A percentile compares a stretch with the other conserved stretches of the same genome.
Conservation (phyloP, 2,888 invertebrate species). For the Stictocephala bisonia region DNA sequence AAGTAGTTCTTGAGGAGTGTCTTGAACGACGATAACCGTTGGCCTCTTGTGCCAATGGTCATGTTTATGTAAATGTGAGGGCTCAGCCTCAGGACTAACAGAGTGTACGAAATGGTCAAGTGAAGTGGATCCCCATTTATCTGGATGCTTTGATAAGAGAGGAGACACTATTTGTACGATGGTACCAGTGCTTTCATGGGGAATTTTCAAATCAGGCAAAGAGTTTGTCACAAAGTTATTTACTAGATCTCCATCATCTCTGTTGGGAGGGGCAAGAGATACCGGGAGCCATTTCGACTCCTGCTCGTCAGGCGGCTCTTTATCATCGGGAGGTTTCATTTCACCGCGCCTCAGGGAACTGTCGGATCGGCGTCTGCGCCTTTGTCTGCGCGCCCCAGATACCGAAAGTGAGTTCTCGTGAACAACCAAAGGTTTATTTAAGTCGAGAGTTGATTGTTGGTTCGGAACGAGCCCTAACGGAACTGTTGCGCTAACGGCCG, state of each 20-base stretch:
- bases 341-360: background rate
- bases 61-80: conserved; percentile 31
- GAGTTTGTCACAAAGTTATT: conserved; percentile 49
- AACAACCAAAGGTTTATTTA: background rate
- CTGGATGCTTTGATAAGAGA: background rate
- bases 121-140: conserved; percentile 12
- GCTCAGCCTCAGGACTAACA: conserved; percentile 16
- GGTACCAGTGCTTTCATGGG: background rate
- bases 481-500: too few relatives aligned
- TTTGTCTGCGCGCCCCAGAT: conserved; percentile 31
- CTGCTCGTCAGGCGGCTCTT: background rate
- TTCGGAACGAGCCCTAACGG: too few relatives aligned
- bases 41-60: conserved; percentile 24
- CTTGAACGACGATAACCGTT: conserved; percentile 44
- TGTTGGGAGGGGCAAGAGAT: background rate
- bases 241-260: conserved; percentile 34
- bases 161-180: conserved; percentile 14
- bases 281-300: conserved; percentile 34
- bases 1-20: conserved; percentile 43
- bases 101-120: conserved; percentile 40
- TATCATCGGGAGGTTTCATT: background rate
- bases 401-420: background rate
- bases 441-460: background rate
- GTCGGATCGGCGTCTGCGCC: background rate
- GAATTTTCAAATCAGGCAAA: conserved; percentile 46